Base-by-base conservation (phyloP, 2,888 invertebrate species). In the Oligia strigilis region DNA sequence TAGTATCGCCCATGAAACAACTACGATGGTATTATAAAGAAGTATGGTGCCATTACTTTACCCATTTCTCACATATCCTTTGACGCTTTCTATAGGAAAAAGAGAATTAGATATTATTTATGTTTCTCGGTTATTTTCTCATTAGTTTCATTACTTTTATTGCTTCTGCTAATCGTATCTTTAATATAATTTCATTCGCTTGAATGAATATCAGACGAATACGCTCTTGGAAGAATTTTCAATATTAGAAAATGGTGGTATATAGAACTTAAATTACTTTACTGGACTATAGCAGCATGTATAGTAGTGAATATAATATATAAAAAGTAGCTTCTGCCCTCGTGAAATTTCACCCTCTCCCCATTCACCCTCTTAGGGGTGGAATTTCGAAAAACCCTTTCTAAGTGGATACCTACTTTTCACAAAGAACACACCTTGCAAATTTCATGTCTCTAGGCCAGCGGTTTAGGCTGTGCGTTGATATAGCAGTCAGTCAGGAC, bases 101-200 rank as follows among this genome's bases (percentile, higher is more conserved):
- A 72, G 3, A n/a, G 13, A 78, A 17, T 69, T 14, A 49, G n/a
- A 36, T 77, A 8, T 70, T 46, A 52, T 40, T 40, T 55, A 65
- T 5, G 2, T 46, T 43, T 66, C 8, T 69, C 23, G 0, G 14
- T 70, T 46, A 64, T 67, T 79, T 79, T 72, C 23, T 69, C 43
- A 72, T 75, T 17, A 5, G 13, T 84, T 84, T 75, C 67, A 75
- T 72, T 17, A 5, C 13, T 84, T 84, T 75, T 72, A 75, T 72
- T 40, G 46, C 72, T 77, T 60, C 2, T 71, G 1, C 2, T 49
- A 19, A n/a, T 64, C 36, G 17, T 64, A 23, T 72, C 2, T 72
- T 58, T 17, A 2, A 17, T 77, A 52, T 79, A 52, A 73, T 85
- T 87, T 75, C 14, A 74, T 82, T 79, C 43, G 40, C 13, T 76